Evolutionary conservation across 2,888 invertebrate genomes (phyloP), one percentile per base, ranked within the genome.

Genomic region (Eupithecia tripunctaria): DNA sequence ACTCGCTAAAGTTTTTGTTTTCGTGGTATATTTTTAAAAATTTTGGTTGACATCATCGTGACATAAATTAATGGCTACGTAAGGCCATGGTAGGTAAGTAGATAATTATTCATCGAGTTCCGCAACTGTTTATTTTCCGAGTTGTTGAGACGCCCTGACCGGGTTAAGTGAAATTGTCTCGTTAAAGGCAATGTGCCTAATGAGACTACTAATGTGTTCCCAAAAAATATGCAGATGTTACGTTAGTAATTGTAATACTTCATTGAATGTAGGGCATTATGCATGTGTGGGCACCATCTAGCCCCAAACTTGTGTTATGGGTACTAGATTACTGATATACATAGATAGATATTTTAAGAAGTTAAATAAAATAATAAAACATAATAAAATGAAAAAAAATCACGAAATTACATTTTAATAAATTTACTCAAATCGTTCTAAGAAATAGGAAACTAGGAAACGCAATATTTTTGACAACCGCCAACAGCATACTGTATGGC

Each of bases 101-200:
- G 38, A 56, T 27, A 15, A 60, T 18, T 27, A n/a, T 63, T 32
- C 36, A 36, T 15, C 29, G 71, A 72, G 56, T 68, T 65, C 67
- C 65, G 38, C 68, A 38, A 68, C 73, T 65, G 1, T 5, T 32
- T 29, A 8, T n/a, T n/a, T 18, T 38, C 6, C 4, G 32, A 6
- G 2, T 6, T 4, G 32, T 32, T 32, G 32, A 32, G 2, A 32
- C 32, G 32, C 2, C 32, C 71, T 86, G 85, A 85, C 86, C 86
- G 78, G 82, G 81, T 86, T 82, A 82, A 84, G 80, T 80, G 79
- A 82, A 83, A 78, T 82, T 82, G 83, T 82, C 86, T 86, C 85
- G 86, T 89, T 88, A 86, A 70, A 82, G 80, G 77, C 85, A 85
- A 86, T 86, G 83, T 79, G 82, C 82, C 82, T 87, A 87, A 88